phyloP scores from a whole-genome alignment of 2,113 vertebrate species.

The Planiliza haematocheilus region DNA sequence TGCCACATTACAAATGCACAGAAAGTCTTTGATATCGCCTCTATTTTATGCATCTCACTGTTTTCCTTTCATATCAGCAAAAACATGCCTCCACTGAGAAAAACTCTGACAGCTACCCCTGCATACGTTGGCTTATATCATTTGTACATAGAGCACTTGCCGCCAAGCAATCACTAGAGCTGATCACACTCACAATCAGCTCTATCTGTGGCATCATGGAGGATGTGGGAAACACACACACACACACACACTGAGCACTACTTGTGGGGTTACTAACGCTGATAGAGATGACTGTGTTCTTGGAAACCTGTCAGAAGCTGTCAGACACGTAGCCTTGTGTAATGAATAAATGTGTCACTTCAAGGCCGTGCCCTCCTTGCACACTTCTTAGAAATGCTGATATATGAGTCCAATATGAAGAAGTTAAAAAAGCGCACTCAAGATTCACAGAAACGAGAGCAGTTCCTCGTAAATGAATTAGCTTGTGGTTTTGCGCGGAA shows the following conservation, averaged over 20 bases:
- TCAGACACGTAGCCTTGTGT: constrained; percentile 46
- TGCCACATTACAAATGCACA: constrained; percentile 12
- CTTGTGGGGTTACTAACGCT: constrained; percentile 56
- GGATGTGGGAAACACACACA: constrained; percentile 66
- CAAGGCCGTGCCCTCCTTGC: constrained; percentile 58
- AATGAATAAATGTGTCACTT: constrained; percentile 74
- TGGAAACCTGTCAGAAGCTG: constrained; percentile 69
- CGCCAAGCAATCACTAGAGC: constrained; percentile 49
- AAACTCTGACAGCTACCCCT: constrained; percentile 2
- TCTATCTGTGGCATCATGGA: constrained; percentile 68
- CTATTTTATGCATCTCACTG: background rate
- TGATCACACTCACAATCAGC: constrained; percentile 67
- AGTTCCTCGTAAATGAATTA: constrained; percentile 64
- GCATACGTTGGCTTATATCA: constrained; percentile 16
- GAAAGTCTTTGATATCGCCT: background rate
- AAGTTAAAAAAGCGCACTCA: constrained; percentile 37
- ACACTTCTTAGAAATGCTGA: constrained; percentile 77
- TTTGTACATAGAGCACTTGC: constrained; percentile 8
- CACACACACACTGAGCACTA: constrained; percentile 10
- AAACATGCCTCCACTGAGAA: background rate
- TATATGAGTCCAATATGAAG: constrained; percentile 47
- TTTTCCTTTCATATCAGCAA: background rate
- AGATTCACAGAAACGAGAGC: constrained; percentile 68
- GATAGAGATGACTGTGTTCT: constrained; percentile 74
- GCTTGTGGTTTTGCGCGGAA: constrained; percentile 39